Base-by-base conservation (phyloP, 2,797 vertebrate genomes). In the Peromyscus nudipes region DNA sequence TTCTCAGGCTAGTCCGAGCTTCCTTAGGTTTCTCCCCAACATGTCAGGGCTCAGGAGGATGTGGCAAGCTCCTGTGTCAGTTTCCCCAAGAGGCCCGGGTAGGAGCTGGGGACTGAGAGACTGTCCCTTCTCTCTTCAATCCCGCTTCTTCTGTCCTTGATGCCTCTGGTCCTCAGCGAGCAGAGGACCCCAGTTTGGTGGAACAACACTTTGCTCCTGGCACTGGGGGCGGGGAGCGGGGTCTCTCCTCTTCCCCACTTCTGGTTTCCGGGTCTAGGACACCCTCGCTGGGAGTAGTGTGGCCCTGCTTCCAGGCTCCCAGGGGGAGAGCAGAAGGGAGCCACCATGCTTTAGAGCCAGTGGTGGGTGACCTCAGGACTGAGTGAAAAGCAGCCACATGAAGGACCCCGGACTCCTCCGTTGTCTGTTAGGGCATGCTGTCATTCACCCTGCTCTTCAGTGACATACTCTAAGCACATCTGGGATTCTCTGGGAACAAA, bases 21-120 rank as follows among this genome's bases (percentile, higher is more conserved):
- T 69, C 92, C 95, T 98, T 91, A 49, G 6, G 91, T 97, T 97
- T 98, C 98, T 95, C 34, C 85, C 96, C 67, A 86, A 69, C 2
- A 8, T 1, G 6, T 94, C 64, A 60, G 96, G 97, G 96, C 97
- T 94, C 96, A 95, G 27, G 19, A 46, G 77, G 75, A 87, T 92
- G 97, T 75, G 13, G 40, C 69, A 21, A 49, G 89, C 0, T 0
- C 52, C 0, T 13, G 95, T 96, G 97, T 97, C 89, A 12, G n/a
- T 95, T 98, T 96, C 96, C 97, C 90, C 89, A 2, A 6, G 96
- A 86, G 97, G 86, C 91, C 94, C 94, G 3, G 31, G 91, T 40
- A 83, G 64, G 7, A 40, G 10, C 2, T n/a, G 4, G 52, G 82
- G 69, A 25, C 37, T 1, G 0, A 49, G 37, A 64, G 17, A 64